Conservation (phyloP, 2,113 vertebrate genomes). For the Mormoops blainvillei region DNA sequence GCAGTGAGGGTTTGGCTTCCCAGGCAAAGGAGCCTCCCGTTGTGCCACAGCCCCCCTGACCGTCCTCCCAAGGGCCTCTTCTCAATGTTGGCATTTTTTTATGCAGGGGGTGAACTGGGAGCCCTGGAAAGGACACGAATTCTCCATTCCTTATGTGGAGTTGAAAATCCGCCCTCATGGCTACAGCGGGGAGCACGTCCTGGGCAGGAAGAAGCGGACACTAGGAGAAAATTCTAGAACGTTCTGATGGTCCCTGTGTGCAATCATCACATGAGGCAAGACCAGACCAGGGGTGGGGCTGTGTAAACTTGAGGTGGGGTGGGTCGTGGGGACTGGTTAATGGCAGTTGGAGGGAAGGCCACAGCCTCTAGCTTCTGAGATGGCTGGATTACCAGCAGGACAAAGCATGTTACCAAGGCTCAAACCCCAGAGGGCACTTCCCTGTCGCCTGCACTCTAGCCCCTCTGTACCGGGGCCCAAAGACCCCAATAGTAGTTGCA, state of each 20-base stretch:
- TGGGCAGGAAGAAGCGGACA: constrained; percentile 80
- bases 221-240: constrained; percentile 58
- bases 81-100: neutral
- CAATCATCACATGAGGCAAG: neutral
- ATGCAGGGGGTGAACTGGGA: constrained; percentile 91
- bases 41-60: neutral
- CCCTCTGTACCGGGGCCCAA: neutral
- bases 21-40: neutral
- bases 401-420: neutral
- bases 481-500: neutral
- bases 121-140: constrained; percentile 91
- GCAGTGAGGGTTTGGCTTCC: neutral
- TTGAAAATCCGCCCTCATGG: constrained; percentile 87
- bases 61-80: neutral
- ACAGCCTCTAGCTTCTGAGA: neutral
- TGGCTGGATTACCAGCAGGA: neutral
- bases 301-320: neutral
- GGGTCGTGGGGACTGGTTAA: neutral
- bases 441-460: neutral
- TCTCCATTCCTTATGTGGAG: constrained; percentile 89
- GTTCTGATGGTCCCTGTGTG: constrained; percentile 1
- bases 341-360: neutral
- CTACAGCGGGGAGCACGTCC: constrained; percentile 45
- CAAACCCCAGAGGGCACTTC: neutral
- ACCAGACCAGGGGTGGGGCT: neutral